These are phyloP conservation scores for Moxostoma hubbsi DNA, from an alignment of 2,797 vertebrate genomes.

Conservation along the genomic window DNA sequence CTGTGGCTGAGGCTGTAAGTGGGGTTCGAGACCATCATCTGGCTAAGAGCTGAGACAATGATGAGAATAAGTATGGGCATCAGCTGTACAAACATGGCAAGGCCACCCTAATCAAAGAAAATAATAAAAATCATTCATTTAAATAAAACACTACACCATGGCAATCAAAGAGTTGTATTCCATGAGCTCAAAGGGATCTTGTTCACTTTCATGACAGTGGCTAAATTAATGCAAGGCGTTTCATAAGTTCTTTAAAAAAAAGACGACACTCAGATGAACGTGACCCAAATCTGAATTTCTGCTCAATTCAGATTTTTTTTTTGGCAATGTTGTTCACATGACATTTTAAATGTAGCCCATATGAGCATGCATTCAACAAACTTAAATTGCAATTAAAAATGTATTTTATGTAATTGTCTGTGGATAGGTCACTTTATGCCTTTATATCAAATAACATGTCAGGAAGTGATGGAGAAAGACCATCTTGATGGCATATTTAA, in stretches of 20 bases:
- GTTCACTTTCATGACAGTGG: neutral
- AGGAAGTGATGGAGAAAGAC: no score
- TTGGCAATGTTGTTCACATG: no score
- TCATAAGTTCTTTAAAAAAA: neutral
- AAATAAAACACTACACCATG: neutral
- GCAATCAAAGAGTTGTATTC: neutral
- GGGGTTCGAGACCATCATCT: slow-evolving; percentile 97
- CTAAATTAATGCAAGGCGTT: neutral
- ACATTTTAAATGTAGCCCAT: no score
- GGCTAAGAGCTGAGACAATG: slow-evolving; percentile 95
- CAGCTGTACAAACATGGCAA: slow-evolving; percentile 96
- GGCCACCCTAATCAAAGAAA: slow-evolving; percentile 83
- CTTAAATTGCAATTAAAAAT: no score
- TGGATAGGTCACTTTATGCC: no score
- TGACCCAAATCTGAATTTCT: no score
- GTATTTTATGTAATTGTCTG: no score
- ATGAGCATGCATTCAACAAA: no score
- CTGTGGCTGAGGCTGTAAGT: slow-evolving; percentile 96
- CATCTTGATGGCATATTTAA: no score
- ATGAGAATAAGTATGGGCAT: slow-evolving; percentile 98
- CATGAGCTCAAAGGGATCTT: neutral
- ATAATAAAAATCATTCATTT: neutral
- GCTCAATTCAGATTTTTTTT: no score
- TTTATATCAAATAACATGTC: no score
- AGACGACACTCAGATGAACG: no score